Percentiles rank a stretch among this genome's conserved stretches.
These are phyloP conservation scores for Bombyx huttoni DNA, from an alignment of 2,888 invertebrate species.

Conservation along the genomic window DNA sequence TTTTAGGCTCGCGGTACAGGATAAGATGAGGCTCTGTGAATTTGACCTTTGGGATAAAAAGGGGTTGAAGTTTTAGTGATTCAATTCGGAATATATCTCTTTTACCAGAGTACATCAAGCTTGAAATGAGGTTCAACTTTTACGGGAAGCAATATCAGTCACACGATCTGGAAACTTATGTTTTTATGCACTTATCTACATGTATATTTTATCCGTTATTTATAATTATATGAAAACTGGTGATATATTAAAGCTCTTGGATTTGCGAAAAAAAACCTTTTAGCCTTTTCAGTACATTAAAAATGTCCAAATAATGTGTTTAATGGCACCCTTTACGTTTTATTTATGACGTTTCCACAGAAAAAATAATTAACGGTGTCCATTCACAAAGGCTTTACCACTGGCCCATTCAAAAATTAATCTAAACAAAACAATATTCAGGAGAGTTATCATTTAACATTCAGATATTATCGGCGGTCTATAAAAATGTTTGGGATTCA, in stretches of 20 bases:
- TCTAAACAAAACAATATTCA: neutral
- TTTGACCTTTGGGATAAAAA: constrained; percentile 12
- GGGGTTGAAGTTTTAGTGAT: constrained; percentile 12
- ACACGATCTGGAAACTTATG: constrained; percentile 5
- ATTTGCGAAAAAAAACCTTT: constrained; percentile 56
- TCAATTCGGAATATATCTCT: constrained; percentile 14
- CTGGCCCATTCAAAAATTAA: constrained; percentile 30
- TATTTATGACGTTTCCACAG: constrained; percentile 56
- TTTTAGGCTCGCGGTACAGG: constrained; percentile 7
- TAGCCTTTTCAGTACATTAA: constrained; percentile 67
- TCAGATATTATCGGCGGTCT: neutral
- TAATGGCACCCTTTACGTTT: constrained; percentile 67
- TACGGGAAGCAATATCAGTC: constrained; percentile 8
- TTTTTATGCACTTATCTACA: too few relatives aligned
- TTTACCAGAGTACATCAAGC: constrained; percentile 5
- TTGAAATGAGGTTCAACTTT: constrained; percentile 4
- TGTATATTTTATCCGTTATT: too few relatives aligned
- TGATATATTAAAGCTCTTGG: constrained; percentile 42
- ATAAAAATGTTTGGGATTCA: too few relatives aligned
- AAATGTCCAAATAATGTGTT: constrained; percentile 68
- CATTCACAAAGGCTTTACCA: constrained; percentile 41
- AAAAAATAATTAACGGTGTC: constrained; percentile 62
- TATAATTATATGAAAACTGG: too few relatives aligned
- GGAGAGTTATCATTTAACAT: constrained; percentile 21
- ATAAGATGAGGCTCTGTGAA: constrained; percentile 11